phyloP scores from a whole-genome alignment of 2,888 invertebrate genomes.

The Acronicta leporina region DNA sequence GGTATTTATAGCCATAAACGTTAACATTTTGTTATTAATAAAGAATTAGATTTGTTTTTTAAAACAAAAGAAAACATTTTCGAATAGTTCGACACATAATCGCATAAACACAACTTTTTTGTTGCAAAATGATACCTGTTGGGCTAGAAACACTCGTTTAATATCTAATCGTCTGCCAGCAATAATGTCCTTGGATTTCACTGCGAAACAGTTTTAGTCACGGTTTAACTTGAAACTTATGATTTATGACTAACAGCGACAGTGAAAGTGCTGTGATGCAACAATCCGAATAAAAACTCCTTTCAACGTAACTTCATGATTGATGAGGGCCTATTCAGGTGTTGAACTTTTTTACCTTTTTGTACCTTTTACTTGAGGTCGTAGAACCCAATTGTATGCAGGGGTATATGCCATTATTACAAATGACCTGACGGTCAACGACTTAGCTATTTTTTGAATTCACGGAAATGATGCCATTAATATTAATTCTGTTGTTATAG shows the following conservation, averaged over 20 bases:
- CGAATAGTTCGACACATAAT: slow-evolving; percentile 26
- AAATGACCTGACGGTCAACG: slow-evolving; percentile 40
- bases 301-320: slow-evolving; percentile 74
- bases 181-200: slow-evolving; percentile 64
- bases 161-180: slow-evolving; percentile 50
- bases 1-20: too few species aligned
- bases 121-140: slow-evolving; percentile 41
- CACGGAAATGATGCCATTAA: slow-evolving; percentile 50
- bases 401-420: slow-evolving; percentile 45
- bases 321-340: slow-evolving; percentile 78
- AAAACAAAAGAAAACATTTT: slow-evolving; percentile 9
- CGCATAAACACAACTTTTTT: slow-evolving; percentile 7
- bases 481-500: slow-evolving; percentile 45
- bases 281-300: slow-evolving; percentile 65
- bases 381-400: slow-evolving; percentile 58
- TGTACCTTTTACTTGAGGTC: slow-evolving; percentile 60
- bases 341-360: slow-evolving; percentile 65
- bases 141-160: slow-evolving; percentile 23
- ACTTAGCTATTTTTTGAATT: slow-evolving; percentile 29
- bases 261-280: slow-evolving; percentile 79
- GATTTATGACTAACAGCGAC: slow-evolving; percentile 73
- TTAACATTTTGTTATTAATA: too few species aligned
- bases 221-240: slow-evolving; percentile 62
- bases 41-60: too few species aligned
- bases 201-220: slow-evolving; percentile 64